Base-by-base conservation (phyloP, 92 coral and sea anemone species). In the Montipora capitata region DNA sequence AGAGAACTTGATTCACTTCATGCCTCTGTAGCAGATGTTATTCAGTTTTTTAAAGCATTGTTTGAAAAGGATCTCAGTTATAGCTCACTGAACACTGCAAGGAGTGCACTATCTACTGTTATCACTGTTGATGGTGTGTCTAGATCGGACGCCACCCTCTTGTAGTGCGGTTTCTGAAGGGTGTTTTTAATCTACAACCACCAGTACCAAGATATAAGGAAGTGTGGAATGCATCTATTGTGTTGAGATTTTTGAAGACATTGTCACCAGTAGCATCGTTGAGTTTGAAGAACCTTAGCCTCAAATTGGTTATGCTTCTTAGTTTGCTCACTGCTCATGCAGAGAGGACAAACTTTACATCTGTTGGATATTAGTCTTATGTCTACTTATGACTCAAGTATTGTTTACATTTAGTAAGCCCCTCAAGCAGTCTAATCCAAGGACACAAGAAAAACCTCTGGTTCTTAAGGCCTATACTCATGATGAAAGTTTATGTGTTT, bases 401-500 rank as follows among this genome's bases (percentile, higher is more conserved):
- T 79, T 64, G 67, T 67, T 86, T 77, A 48, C 76, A 18, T 86
- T 86, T 54, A 61, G 48, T 59, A 56, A 68, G 82, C 84, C 86
- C 6, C 77, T 78, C 56, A 86, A 86, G 70, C 90, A 86, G 48
- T 86, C 90, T 65, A 65, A 64, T 54, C 77, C 86, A 12, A 67
- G 70, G 65, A 68, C 74, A 67, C 75, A 49, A 43, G 68, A 78
- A 14, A 79, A 73, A 64, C 72, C 91, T 76, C 74, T 68, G 79
- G 86, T 78, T 54, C 72, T 78, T 68, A 72, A 64, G 84, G 86
- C 86, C 43, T 87, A 79, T 58, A 52, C 72, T 17, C 83, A 54
- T 48, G 91, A 91, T 87, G 78, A 54, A 82, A 38, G 85, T 73
- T 49, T 86, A 14, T 91, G 91, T 76, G 91, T 84, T 41, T 8